Percentiles rank a stretch among this genome's conserved stretches.
phyloP scores from a whole-genome alignment of 1,140 invertebrate genomes.

The Protaetia brevitarsis region DNA sequence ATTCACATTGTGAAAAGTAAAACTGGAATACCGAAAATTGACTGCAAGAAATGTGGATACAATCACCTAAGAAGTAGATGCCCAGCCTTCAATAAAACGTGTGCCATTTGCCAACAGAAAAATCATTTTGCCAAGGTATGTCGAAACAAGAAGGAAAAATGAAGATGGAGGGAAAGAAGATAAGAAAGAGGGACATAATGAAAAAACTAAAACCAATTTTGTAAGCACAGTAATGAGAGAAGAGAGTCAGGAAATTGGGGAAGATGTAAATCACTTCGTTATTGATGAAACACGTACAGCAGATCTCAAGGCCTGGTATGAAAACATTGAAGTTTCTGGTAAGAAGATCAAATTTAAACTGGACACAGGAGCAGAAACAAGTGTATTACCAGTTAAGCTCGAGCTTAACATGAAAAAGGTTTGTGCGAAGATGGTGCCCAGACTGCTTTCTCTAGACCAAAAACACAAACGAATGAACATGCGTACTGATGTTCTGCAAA shows the following conservation, averaged over 20 bases:
- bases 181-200: background rate
- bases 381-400: no score
- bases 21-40: background rate
- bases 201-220: background rate
- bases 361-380: no score
- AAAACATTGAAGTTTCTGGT: no score
- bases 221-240: background rate
- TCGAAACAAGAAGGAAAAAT: background rate
- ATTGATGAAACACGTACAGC: background rate
- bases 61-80: background rate
- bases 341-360: no score
- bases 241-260: background rate
- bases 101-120: background rate
- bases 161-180: background rate
- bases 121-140: conserved; percentile 1
- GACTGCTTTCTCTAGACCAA: no score
- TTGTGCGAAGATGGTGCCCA: no score
- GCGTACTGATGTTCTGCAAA: no score
- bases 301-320: no score
- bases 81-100: background rate
- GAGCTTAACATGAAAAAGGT: no score
- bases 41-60: background rate
- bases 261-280: background rate
- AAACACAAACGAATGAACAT: no score
- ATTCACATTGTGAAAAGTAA: background rate